These are phyloP conservation scores for Physocephala rufipes DNA, from an alignment of 2,888 invertebrate species.

Conservation along the genomic window DNA sequence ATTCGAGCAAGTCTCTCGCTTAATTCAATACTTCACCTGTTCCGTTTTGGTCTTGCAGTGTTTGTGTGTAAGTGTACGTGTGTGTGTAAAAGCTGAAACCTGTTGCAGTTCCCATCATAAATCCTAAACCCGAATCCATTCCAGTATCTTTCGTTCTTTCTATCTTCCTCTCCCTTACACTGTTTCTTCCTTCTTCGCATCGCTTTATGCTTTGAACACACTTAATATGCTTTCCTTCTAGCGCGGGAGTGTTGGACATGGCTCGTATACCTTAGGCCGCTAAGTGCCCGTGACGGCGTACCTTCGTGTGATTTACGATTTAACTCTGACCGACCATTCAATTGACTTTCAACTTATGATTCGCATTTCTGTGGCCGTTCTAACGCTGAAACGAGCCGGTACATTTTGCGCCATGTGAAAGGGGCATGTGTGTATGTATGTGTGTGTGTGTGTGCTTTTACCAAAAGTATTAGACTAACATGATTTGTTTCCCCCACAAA, in stretches of 20 bases:
- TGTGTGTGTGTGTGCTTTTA: not conserved
- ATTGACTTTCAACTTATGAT: slow-evolving; percentile 41
- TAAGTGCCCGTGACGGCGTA: slow-evolving; percentile 25
- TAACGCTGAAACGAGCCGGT: not conserved
- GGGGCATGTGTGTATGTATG: not conserved
- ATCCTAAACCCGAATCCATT: slow-evolving; percentile 25
- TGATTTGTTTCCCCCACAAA: slow-evolving; percentile 13
- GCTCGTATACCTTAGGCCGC: not conserved
- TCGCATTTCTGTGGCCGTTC: slow-evolving; percentile 36
- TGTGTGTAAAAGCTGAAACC: slow-evolving; percentile 34
- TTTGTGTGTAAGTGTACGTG: not conserved
- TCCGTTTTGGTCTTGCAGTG: not conserved
- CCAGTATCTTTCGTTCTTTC: no score
- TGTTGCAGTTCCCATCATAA: slow-evolving; percentile 48
- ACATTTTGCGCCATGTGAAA: slow-evolving; percentile 5
- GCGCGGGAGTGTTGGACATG: slow-evolving; percentile 23
- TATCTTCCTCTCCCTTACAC: no score
- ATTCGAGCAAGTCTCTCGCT: no score
- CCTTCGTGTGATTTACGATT: slow-evolving; percentile 39
- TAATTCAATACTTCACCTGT: not conserved
- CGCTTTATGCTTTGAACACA: not conserved
- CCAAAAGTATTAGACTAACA: not conserved
- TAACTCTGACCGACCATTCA: slow-evolving; percentile 40
- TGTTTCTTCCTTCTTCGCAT: no score
- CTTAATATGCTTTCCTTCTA: not conserved